Conservation (phyloP, 2,113 vertebrate species). For the Plecotus auritus region DNA sequence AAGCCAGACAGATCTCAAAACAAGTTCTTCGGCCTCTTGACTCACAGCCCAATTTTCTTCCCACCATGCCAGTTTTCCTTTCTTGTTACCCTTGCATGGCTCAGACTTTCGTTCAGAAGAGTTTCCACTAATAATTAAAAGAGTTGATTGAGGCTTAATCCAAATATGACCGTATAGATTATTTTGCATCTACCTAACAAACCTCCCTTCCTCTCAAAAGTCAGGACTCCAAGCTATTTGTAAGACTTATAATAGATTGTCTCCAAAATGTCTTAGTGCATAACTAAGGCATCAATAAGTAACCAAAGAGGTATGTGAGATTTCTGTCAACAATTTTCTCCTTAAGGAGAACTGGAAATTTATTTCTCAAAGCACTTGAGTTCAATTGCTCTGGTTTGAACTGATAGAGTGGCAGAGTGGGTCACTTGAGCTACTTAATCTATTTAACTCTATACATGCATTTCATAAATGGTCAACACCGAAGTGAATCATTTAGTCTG, state of each 20-base stretch:
- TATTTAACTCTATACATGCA: background rate
- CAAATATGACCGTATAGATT: conserved; percentile 35
- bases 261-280: background rate
- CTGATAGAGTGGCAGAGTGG: background rate
- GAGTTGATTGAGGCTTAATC: background rate
- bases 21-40: background rate
- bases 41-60: background rate
- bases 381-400: background rate
- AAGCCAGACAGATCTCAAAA: background rate
- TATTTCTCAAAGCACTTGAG: background rate
- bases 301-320: background rate
- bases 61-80: background rate
- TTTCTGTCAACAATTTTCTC: background rate
- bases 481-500: background rate
- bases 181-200: conserved; percentile 39
- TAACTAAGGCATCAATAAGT: background rate
- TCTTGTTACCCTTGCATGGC: conserved; percentile 15
- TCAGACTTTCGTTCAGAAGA: conserved; percentile 46
- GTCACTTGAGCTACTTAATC: background rate
- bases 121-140: conserved; percentile 47
- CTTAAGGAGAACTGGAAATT: background rate
- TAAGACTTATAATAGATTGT: background rate
- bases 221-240: background rate
- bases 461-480: background rate
- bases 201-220: background rate